Base-by-base conservation (phyloP, 2,113 vertebrate genomes). In the Nanger granti region DNA sequence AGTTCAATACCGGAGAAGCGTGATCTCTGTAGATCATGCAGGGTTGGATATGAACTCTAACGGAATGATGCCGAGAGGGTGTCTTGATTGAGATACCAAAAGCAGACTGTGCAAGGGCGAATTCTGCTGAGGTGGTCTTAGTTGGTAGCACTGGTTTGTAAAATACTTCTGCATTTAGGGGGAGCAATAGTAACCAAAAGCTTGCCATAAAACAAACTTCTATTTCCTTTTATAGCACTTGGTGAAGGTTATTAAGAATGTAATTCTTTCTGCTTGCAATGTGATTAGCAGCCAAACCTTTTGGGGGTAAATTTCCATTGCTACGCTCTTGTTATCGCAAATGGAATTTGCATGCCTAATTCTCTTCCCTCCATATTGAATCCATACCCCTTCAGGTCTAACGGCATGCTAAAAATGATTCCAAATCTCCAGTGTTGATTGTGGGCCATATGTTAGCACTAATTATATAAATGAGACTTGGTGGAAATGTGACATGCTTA, bases 401-500 rank as follows among this genome's bases (percentile, higher is more conserved):
- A 99, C 97, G 98, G 98, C 98, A 98, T 99, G 98, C 98, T 98
- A 98, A 99, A 99, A 99, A 98, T 98, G 98, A 98, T 99, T 98
- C 98, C 98, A 99, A 98, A 98, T 98, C 99, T 99, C 98, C 98
- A 98, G 91, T 99, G 98, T 98, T 99, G 98, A 99, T 99, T 98
- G 98, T 98, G 98, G 98, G 98, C 99, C 99, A 99, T 99, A 99
- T 99, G 99, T 99, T 99, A 98, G 98, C 98, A 98, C 99, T 99
- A 99, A 99, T 99, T 99, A 99, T 99, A 99, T 99, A 99, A 99
- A 99, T 98, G 99, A 99, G 98, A 98, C 98, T 98, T 98, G 98
- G 98, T 98, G 94, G 98, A 98, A 99, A 98, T 98, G 98, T 98
- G 99, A 98, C 98, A 98, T 95, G 96, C 98, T 98, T 98, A 98